Percentiles rank a stretch among this genome's conserved stretches.
Evolutionary conservation across 2,113 vertebrate genomes (phyloP).

Genomic region (Calyptomena viridis): DNA sequence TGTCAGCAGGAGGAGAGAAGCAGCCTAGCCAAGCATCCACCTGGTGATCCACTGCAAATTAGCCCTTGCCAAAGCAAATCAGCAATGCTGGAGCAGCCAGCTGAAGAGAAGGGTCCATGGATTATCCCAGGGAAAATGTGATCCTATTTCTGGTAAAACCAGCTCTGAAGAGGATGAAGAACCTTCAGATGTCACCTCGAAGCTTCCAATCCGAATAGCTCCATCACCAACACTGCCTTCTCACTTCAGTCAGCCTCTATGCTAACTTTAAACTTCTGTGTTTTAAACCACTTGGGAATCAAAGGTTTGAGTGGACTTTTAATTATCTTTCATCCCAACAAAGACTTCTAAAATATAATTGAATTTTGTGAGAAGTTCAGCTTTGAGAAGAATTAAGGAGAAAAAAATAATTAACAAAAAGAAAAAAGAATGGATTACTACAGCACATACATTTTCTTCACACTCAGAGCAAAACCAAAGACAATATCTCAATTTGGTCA

Average conservation of each 20-base stretch:
- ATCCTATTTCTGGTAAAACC: background rate
- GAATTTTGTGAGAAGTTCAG: background rate
- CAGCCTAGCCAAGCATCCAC: background rate
- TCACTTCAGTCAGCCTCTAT: background rate
- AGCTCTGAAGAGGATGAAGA: background rate
- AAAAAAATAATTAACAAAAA: background rate
- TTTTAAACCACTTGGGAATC: background rate
- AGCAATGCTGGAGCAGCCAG: background rate
- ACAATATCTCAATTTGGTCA: background rate
- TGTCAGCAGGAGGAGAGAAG: background rate
- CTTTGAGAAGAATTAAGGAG: background rate
- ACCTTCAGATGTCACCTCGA: background rate
- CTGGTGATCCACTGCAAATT: background rate
- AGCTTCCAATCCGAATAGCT: background rate
- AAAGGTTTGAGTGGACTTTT: background rate
- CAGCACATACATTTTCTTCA: background rate
- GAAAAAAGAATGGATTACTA: background rate
- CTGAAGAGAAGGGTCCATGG: background rate
- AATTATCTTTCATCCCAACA: background rate
- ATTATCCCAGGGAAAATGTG: background rate
- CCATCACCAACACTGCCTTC: background rate
- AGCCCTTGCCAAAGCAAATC: fast-evolving
- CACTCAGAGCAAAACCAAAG: background rate
- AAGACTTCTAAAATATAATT: background rate
- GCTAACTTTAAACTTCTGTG: background rate